These are phyloP conservation scores for Bombus polaris DNA, from an alignment of 1,140 invertebrate species.

Conservation along the genomic window DNA sequence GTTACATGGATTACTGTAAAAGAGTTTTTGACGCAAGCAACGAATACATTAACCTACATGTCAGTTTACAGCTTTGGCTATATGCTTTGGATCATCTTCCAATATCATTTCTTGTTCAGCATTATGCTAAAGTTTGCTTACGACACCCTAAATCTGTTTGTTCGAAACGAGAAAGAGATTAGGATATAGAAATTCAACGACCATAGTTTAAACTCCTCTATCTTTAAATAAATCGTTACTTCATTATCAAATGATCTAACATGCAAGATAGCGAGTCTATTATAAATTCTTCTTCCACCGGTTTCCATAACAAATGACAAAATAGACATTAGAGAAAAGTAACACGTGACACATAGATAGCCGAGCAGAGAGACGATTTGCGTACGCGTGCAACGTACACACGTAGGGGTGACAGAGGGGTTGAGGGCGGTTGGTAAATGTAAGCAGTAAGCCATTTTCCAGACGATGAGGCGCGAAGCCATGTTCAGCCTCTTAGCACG, in stretches of 20 bases:
- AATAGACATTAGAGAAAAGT: neutral
- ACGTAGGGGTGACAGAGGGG: slow-evolving; percentile 16
- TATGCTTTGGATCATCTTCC: too few species aligned
- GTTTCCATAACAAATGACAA: neutral
- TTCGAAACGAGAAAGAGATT: too few species aligned
- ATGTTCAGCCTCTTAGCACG: slow-evolving; percentile 77
- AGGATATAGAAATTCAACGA: too few species aligned
- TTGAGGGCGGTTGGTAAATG: slow-evolving; percentile 72
- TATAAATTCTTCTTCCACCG: neutral
- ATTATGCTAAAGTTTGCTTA: too few species aligned
- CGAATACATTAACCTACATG: too few species aligned
- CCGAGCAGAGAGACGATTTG: slow-evolving; percentile 25
- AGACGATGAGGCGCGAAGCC: slow-evolving; percentile 84
- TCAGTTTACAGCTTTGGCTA: too few species aligned
- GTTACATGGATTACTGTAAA: too few species aligned
- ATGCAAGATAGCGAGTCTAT: neutral
- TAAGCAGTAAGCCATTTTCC: slow-evolving; percentile 83
- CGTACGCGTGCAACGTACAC: slow-evolving; percentile 15
- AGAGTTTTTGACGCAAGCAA: too few species aligned
- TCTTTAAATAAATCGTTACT: too few species aligned
- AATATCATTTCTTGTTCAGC: too few species aligned
- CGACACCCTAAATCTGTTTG: too few species aligned
- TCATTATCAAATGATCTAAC: neutral
- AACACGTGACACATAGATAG: neutral
- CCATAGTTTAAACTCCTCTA: too few species aligned